Conservation (phyloP, 2,888 invertebrate species). For the Sceliomorpha sp. region DNA sequence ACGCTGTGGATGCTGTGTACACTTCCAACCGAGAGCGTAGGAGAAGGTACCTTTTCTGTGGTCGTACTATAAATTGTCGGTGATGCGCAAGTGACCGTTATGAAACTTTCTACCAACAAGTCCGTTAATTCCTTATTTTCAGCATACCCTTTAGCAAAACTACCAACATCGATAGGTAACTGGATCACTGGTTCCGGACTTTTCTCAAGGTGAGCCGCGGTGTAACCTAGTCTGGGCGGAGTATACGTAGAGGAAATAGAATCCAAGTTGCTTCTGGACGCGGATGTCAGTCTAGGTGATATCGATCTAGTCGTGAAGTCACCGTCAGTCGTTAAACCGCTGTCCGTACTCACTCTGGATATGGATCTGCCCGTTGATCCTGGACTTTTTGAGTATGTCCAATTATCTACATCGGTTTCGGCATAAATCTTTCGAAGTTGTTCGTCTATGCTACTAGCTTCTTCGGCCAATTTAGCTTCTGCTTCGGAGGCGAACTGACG, state of each 20-base stretch:
- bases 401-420: constrained; percentile 84
- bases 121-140: constrained; percentile 81
- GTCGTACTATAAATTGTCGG: constrained; percentile 82
- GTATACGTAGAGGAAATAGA: constrained; percentile 72
- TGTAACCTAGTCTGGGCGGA: constrained; percentile 83
- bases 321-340: constrained; percentile 84
- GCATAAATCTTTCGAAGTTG: constrained; percentile 86
- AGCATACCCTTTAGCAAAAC: constrained; percentile 82
- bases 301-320: constrained; percentile 80
- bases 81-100: constrained; percentile 81
- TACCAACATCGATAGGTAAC: constrained; percentile 83
- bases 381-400: constrained; percentile 86
- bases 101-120: constrained; percentile 81
- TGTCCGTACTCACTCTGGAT: constrained; percentile 82
- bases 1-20: constrained; percentile 73
- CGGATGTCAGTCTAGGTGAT: constrained; percentile 74
- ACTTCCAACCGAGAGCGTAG: constrained; percentile 83
- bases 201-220: constrained; percentile 84
- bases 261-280: constrained; percentile 73
- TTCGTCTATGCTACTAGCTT: constrained; percentile 86
- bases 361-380: constrained; percentile 79
- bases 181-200: constrained; percentile 74
- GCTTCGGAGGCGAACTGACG: constrained; percentile 81
- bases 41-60: constrained; percentile 83
- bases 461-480: constrained; percentile 84